Evolutionary conservation across 2,797 vertebrate genomes (phyloP).

Genomic region (Pseudocheirus occidentalis): DNA sequence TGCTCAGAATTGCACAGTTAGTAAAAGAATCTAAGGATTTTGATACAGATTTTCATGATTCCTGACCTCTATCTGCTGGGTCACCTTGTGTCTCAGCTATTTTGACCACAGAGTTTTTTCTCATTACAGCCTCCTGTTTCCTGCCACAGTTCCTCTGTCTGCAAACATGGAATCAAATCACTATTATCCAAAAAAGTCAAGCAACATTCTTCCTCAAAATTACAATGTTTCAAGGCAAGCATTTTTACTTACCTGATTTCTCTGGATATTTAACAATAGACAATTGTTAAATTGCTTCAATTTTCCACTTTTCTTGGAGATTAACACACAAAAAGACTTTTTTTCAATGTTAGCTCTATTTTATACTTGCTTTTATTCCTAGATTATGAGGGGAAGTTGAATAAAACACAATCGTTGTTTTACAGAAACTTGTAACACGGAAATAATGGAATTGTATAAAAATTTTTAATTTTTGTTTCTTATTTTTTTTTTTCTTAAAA

Average conservation of each 20-base stretch:
- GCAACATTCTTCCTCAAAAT: neutral
- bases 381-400: neutral
- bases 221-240: neutral
- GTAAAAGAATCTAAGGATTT: neutral
- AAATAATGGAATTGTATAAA: neutral
- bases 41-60: neutral
- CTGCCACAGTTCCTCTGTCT: neutral
- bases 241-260: neutral
- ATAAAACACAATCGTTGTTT: neutral
- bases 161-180: neutral
- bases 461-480: neutral
- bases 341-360: neutral
- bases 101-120: neutral
- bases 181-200: neutral
- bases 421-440: neutral
- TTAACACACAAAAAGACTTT: neutral
- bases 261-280: neutral
- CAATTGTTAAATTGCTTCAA: neutral
- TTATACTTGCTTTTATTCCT: neutral
- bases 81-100: neutral
- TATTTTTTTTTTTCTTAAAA: neutral
- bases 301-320: neutral
- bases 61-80: neutral
- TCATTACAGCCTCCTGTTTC: neutral
- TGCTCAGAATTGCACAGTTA: neutral